Base-by-base conservation (phyloP, 2,113 vertebrate species). In the Platichthys stellatus region DNA sequence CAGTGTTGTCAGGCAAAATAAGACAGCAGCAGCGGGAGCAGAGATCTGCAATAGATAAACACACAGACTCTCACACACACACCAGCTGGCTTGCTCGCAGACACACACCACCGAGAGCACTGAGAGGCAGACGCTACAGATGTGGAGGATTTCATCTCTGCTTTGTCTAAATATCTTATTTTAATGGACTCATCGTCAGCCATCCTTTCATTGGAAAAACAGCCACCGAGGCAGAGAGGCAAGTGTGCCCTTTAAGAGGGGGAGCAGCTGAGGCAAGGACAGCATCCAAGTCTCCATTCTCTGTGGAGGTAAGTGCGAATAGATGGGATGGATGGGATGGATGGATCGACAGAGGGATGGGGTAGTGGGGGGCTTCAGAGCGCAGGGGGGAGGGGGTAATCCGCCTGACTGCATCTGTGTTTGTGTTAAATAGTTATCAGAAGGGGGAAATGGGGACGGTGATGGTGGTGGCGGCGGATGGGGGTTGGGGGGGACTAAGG, bases 1-100 rank as follows among this genome's bases (percentile, higher is more conserved):
- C 81, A 86, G 91, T 96, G 95, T 95, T 94, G 94, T 95, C 93
- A 94, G 94, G 94, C 94, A 95, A 95, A 93, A 90, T 92, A 86
- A 94, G 93, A 77, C 86, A 89, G 92, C 90, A 89, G 89, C 90
- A 89, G 89, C 80, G 80, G 90, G 81, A 88, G 82, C 87, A 69
- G 86, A 92, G 93, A 93, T 93, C 94, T 93, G 93, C 92, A 93
- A 91, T 77, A 94, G 92, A 95, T 94, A 94, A 94, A 94, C 92
- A 93, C 89, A 89, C 61, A 76, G 73, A 74, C 88, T 73, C 60
- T 20, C 69, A 78, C 80, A 76, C 66, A 81, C 71, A 78, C 64
- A 80, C 69, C 81, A 84, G 84, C 89, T 80, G 71, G 84, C 62
- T 82, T 58, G 75, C 83, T 79, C 9, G 71, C 83, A 81, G 84